Percentiles rank a stretch among this genome's conserved stretches.
These are phyloP conservation scores for Melitaea cinxia DNA, from an alignment of 1,140 invertebrate genomes.

Conservation along the genomic window DNA sequence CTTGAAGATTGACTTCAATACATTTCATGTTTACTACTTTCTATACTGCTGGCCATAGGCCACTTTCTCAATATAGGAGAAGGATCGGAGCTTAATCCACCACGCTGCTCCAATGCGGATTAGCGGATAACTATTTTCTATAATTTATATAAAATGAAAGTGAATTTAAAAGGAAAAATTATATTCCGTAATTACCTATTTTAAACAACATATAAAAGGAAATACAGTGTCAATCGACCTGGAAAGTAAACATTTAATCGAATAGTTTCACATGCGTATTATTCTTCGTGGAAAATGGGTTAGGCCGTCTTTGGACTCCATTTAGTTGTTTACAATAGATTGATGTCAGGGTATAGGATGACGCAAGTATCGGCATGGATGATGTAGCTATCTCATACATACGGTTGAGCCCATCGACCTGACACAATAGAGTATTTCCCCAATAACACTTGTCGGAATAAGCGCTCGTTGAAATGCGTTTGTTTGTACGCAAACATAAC, in stretches of 20 bases:
- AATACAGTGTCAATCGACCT: neutral
- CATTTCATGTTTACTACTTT: no score
- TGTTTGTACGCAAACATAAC: neutral
- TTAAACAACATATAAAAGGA: no score
- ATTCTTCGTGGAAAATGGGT: slow-evolving; percentile 7
- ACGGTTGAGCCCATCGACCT: neutral
- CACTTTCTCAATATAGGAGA: no score
- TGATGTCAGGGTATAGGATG: slow-evolving; percentile 6
- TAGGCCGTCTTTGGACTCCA: neutral
- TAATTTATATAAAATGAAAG: no score
- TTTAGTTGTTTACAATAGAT: slow-evolving; percentile 20
- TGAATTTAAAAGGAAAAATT: neutral
- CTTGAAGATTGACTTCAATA: no score
- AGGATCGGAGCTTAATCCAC: no score
- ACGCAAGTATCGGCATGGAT: slow-evolving; percentile 4
- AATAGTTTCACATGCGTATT: slow-evolving; percentile 5
- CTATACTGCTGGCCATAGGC: no score
- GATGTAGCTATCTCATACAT: slow-evolving; percentile 1
- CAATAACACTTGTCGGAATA: neutral
- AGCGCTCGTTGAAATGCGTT: neutral
- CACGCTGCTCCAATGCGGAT: no score
- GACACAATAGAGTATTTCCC: neutral
- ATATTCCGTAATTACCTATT: neutral
- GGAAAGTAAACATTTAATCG: neutral
- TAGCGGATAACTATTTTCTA: no score